Conservation (phyloP, 2,113 vertebrate genomes). For the Pogona vitticeps region DNA sequence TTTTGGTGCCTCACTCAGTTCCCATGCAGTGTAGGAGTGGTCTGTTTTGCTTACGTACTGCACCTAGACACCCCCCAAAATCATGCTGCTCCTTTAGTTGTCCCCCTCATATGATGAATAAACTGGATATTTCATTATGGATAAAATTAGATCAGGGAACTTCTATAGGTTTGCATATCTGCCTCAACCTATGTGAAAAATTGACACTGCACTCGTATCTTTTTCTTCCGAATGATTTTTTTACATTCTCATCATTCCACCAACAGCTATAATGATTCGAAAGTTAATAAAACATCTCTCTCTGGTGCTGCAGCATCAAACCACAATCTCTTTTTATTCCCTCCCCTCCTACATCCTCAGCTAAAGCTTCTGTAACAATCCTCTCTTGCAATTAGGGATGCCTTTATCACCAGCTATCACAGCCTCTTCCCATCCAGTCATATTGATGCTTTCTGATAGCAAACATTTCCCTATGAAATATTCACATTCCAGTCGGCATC, state of each 20-base stretch:
- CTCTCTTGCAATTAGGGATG: conserved; percentile 7
- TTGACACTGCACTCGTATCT: neutral
- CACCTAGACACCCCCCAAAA: neutral
- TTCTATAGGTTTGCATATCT: neutral
- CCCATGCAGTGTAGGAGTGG: no score
- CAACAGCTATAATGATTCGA: neutral
- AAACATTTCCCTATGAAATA: neutral
- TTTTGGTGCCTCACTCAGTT: no score
- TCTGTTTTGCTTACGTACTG: no score
- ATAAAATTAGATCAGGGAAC: neutral
- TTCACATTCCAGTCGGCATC: neutral
- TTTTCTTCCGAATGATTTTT: neutral
- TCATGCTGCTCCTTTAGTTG: neutral
- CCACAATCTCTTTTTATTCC: neutral
- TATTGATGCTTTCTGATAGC: conserved; percentile 21
- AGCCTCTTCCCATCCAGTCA: neutral
- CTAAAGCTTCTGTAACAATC: neutral
- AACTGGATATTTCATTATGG: neutral
- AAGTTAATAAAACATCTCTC: neutral
- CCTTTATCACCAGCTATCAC: neutral
- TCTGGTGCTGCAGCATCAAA: neutral
- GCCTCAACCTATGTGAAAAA: neutral
- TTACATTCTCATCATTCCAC: neutral
- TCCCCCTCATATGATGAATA: neutral
- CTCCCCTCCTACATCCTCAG: no score